Percentiles rank a stretch among this genome's conserved stretches.
phyloP scores from a whole-genome alignment of 2,888 invertebrate species.

The Mythimna albipuncta region DNA sequence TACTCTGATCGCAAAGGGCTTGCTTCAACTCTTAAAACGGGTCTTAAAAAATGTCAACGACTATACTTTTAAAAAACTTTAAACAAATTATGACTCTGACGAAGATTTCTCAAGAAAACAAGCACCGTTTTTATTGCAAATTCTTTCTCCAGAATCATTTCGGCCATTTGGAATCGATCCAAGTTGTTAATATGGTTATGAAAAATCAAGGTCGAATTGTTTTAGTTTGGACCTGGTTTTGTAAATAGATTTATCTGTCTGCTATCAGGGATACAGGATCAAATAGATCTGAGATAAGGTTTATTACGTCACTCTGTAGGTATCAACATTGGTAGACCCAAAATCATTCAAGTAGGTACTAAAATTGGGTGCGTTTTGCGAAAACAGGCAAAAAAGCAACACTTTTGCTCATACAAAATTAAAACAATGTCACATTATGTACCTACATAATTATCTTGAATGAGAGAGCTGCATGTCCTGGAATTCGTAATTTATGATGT shows the following conservation, averaged over 20 bases:
- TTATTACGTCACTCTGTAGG: no score
- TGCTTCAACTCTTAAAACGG: neutral
- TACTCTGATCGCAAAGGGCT: neutral
- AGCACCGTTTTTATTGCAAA: neutral
- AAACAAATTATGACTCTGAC: neutral
- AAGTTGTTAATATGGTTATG: slow-evolving; percentile 21
- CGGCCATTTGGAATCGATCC: slow-evolving; percentile 30
- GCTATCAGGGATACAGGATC: neutral
- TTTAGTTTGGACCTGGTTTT: slow-evolving; percentile 4
- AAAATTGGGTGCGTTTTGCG: neutral
- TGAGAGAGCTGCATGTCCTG: neutral
- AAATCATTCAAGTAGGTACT: no score
- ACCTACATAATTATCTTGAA: neutral
- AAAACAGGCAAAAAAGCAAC: neutral
- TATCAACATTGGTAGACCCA: no score
- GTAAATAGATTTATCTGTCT: neutral
- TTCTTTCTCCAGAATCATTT: slow-evolving; percentile 24
- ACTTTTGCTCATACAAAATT: slow-evolving; percentile 25
- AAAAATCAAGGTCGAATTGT: slow-evolving; percentile 15
- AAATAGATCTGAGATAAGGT: neutral
- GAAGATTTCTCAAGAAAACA: neutral
- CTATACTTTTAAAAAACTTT: neutral
- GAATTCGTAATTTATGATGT: slow-evolving; percentile 32
- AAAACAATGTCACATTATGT: slow-evolving; percentile 8
- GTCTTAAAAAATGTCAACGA: neutral